Base-by-base conservation (phyloP, 2,113 vertebrate genomes). In the Ophthalmolycus amberensis region DNA sequence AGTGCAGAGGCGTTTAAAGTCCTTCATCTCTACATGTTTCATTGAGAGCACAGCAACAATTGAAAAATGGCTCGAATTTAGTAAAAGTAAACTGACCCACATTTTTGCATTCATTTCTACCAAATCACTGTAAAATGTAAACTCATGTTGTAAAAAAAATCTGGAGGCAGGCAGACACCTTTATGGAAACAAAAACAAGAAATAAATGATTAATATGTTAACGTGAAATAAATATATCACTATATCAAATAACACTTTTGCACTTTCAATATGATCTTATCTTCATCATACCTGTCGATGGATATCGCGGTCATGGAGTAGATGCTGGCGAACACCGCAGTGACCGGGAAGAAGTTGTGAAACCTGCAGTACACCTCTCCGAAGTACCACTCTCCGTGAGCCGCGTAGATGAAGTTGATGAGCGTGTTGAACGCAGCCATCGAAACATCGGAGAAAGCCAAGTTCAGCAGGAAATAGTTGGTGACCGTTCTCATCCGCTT, bases 341-440 rank as follows among this genome's bases (percentile, higher is more conserved):
- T 95, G 79, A 99, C 97, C 0, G 98, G 98, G 90, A 99, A 99
- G 93, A 99, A 99, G 96, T 99, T 99, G 93, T 99, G 98, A 81
- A 99, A 99, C 85, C 95, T 96, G 88, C 98, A 99, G 91, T 99
- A 99, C 67, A 94, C 93, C 56, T 97, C 96, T 20, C 98, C 98
- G 48, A 99, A 99, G 94, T 99, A 99, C 98, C 98, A 99, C 72
- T 99, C 97, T 0, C 95, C 96, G 82, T 98, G 97, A 14, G 97
- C 93, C 0, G 97, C 97, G 3, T 99, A 99, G 79, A 97, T 94
- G 93, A 99, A 99, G 90, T 99, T 99, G 91, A 99, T 94, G 40
- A 99, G 93, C 9, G 97, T 97, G 91, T 99, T 99, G 93, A 99
- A 98, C 4, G 97, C 97, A 1, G 98, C 97, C 97, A 96, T 97